These are phyloP conservation scores for Pelecanoides urinatrix DNA, from an alignment of 2,113 vertebrate genomes.

Conservation along the genomic window DNA sequence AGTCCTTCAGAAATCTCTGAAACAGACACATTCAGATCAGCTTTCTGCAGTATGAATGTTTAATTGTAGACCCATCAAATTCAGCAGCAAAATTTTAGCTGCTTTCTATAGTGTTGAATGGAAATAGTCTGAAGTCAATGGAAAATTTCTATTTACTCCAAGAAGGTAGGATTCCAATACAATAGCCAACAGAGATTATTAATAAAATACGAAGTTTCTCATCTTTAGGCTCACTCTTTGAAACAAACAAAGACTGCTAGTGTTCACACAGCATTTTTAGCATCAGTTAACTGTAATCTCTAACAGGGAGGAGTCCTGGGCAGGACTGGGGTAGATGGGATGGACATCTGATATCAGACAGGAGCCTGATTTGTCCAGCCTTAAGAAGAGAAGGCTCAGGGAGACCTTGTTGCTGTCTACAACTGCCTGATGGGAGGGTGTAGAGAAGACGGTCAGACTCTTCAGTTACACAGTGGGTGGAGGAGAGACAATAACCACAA, in stretches of 20 bases:
- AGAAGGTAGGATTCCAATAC: not conserved
- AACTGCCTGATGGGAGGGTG: not conserved
- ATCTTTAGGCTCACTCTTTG: not conserved
- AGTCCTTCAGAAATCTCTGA: not conserved
- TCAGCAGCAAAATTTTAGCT: not conserved
- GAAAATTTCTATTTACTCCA: not conserved
- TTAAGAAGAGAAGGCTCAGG: not conserved
- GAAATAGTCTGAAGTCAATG: not conserved
- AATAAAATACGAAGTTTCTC: not conserved
- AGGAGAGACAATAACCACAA: not conserved
- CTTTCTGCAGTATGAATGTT: not conserved
- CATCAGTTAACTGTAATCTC: not conserved
- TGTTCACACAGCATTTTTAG: not conserved
- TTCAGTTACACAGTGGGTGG: not conserved
- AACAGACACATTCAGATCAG: not conserved
- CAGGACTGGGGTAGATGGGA: not conserved
- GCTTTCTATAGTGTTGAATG: not conserved
- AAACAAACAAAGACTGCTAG: not conserved
- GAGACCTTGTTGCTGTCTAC: not conserved
- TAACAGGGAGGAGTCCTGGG: not conserved
- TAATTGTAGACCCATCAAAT: not conserved
- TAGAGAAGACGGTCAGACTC: not conserved
- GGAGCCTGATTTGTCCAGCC: not conserved
- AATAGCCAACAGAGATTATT: not conserved
- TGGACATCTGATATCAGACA: not conserved